Base-by-base conservation (phyloP, 2,888 invertebrate species). In the Crepidodera aurea region DNA sequence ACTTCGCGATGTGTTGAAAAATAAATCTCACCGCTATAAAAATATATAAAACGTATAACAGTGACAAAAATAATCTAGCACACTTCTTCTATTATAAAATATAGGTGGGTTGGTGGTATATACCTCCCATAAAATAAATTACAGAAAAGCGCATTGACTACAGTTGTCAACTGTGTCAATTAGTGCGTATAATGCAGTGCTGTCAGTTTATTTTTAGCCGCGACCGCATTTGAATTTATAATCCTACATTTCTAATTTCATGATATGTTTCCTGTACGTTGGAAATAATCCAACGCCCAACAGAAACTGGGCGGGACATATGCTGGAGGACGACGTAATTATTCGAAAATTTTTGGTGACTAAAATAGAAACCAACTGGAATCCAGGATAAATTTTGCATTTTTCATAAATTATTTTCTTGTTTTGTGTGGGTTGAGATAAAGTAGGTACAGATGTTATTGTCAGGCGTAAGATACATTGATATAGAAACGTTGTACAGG, bases 211-310 rank as follows among this genome's bases (percentile, higher is more conserved):
- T 57, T 57, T 57, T 57, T 57, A 44, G 57, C 27, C 15, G 39
- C 48, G 48, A 34, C 48, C 57, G 50, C 57, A 39, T 57, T 57
- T 50, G 39, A 57, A 57, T 57, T 57, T 57, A 57, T 57, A 57
- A 25, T 48, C 57, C 57, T 48, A 27, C 48, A 57, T 57, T 57
- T 57, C 57, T 56, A 56, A 46, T 46, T 46, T 37, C 32, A 57
- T 57, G 37, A 57, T 42, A 54, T 39, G 48, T 57, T 57, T 57
- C 57, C 57, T 50, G 57, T 39, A 19, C 12, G 57, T 50, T 57
- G 57, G 56, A 48, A 8, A 25, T 50, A 2, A 22, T 57, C 48
- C 57, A 48, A 39, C 46, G 46, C 25, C 22, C 19, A 22, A 18
- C 25, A 48, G 27, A 16, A 39, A 48, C 37, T 46, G 27, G 57